Conservation (phyloP, 2,888 invertebrate species). For the Hanleya hanleyi region DNA sequence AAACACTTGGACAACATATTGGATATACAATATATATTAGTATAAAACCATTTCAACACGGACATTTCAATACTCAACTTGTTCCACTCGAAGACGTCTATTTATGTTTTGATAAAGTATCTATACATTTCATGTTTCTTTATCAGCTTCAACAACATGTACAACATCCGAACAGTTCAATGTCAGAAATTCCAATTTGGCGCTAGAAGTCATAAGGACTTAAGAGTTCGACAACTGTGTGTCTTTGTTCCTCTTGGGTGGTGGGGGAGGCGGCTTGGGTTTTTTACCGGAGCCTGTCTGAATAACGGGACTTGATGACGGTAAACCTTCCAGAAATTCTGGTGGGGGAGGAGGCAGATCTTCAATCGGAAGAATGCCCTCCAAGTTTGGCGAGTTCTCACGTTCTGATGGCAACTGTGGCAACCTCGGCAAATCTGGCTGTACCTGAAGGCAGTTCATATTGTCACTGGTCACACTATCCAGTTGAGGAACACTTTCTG, state of each 20-base stretch:
- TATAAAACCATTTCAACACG: no score
- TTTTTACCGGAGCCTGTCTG: slow-evolving; percentile 15
- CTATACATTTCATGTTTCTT: no score
- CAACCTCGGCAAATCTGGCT: neutral
- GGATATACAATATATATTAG: no score
- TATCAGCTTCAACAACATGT: no score
- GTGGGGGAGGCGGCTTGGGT: slow-evolving; percentile 58
- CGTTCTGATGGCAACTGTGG: slow-evolving; percentile 19
- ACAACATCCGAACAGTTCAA: no score
- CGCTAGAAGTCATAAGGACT: no score
- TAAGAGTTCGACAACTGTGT: slow-evolving; percentile 50
- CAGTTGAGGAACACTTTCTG: neutral
- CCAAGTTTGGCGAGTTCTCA: slow-evolving; percentile 49
- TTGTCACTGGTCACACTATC: neutral
- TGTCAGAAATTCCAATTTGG: no score
- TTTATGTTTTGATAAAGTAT: no score
- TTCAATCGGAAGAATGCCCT: slow-evolving; percentile 63
- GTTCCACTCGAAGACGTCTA: no score
- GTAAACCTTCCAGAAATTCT: slow-evolving; percentile 58
- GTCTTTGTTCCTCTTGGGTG: slow-evolving; percentile 62
- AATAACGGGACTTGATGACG: slow-evolving; percentile 10
- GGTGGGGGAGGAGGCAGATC: slow-evolving; percentile 69
- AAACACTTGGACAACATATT: no score
- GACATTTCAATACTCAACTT: no score
- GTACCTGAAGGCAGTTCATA: neutral